A percentile compares a stretch with the other conserved stretches of the same genome.
Conservation (phyloP, 1,140 invertebrate genomes). For the Cydia splendana region DNA sequence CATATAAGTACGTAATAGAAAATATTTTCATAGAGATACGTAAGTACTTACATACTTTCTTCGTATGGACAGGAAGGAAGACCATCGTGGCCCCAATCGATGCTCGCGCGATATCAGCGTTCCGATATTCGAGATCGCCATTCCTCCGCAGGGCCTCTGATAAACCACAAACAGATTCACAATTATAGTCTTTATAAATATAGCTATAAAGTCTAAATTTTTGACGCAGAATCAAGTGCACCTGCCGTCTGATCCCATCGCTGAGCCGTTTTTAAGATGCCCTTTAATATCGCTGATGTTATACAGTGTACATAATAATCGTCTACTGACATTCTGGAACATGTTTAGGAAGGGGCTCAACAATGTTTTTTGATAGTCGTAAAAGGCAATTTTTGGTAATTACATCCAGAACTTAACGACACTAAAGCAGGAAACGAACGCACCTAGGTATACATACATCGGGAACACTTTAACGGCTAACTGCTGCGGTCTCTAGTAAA, state of each 20-base stretch:
- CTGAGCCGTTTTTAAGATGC: conserved; percentile 28
- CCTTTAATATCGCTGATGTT: conserved; percentile 15
- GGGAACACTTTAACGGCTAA: no score
- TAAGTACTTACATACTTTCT: not conserved
- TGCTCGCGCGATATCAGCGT: not conserved
- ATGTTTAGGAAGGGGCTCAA: not conserved
- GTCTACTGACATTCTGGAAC: not conserved
- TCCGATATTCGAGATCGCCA: conserved; percentile 26
- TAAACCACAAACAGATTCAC: not conserved
- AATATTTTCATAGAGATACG: no score
- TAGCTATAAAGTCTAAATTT: not conserved
- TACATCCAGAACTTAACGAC: no score
- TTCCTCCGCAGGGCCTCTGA: conserved; percentile 9
- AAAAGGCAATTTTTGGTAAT: no score
- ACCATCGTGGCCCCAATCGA: not conserved
- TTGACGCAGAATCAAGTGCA: conserved; percentile 48
- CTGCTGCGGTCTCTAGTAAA: no score
- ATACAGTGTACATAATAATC: conserved; percentile 11
- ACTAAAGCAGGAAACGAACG: not conserved
- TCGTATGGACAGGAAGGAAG: conserved; percentile 13
- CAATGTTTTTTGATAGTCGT: not conserved
- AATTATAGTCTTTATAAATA: not conserved
- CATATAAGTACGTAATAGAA: no score
- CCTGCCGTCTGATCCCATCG: conserved; percentile 41
- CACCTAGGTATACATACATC: not conserved